Base-by-base conservation (phyloP, 2,113 vertebrate genomes). In the Bambusicola thoracicus region DNA sequence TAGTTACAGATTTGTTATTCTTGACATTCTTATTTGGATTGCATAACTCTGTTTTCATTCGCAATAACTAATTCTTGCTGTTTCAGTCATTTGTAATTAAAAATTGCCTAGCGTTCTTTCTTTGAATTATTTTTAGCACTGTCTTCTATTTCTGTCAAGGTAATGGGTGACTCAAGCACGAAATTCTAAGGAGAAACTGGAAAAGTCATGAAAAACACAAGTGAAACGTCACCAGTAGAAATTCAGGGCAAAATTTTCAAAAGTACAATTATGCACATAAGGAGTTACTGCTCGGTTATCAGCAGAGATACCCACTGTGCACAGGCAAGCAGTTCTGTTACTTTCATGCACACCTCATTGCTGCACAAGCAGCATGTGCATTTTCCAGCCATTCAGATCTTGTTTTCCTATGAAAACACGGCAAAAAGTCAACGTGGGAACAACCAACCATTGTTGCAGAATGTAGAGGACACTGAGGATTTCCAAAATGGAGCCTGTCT, bases 1-100 rank as follows among this genome's bases (percentile, higher is more conserved):
- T 72, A 93, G 76, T 78, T 96, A 92, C 85, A 92, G 62, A 96
- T 81, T 69, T 90, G 41, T 92, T 97, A 94, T 92, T 94, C 72
- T 96, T 92, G 20, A 94, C 68, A 81, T 81, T 95, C 76, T 89
- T 81, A 84, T 89, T 89, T 93, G 62, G 48, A 89, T 81, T 78
- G 89, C 84, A 80, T 63, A 94, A 85, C 59, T 73, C 4, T 78
- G 22, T 90, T 95, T 95, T 94, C 61, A 95, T 92, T 97, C 19
- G 2, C 55, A 32, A 70, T 76, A 89, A 68, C 40, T 93, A 59
- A 91, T 81, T 94, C 49, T 93, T 79, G 61, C 41, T 91, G 53
- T 89, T 96, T 90, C 86, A 94, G 65, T 78, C 53, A 92, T 86
- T 96, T 82, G 46, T 55, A 91, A 89, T 92, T 93, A 40, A 76